Percentiles rank a stretch among this genome's conserved stretches.
These are phyloP conservation scores for Anthrax anthrax DNA, from an alignment of 2,888 invertebrate species.

Conservation along the genomic window DNA sequence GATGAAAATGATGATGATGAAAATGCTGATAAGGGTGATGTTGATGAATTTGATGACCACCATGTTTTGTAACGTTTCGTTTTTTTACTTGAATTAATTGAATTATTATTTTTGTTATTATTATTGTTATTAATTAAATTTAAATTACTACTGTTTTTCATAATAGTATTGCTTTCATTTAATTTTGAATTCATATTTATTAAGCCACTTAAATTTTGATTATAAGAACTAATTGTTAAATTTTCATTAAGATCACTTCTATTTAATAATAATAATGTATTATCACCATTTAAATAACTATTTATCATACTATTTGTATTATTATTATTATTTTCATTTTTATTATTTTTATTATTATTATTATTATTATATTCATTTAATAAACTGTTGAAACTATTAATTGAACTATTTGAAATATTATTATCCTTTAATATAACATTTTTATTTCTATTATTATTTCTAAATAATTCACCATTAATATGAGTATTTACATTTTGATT, in stretches of 20 bases:
- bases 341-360: slow-evolving; percentile 2
- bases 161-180: slow-evolving; percentile 12
- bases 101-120: slow-evolving; percentile 4
- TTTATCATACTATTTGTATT: slow-evolving; percentile 2
- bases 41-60: slow-evolving; percentile 11
- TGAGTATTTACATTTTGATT: not conserved
- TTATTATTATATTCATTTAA: too few relatives aligned
- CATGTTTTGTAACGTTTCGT: slow-evolving; percentile 14
- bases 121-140: slow-evolving; percentile 7
- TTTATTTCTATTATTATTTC: not conserved
- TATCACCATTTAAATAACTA: slow-evolving; percentile 3
- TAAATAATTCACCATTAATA: not conserved
- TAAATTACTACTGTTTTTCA: slow-evolving; percentile 8
- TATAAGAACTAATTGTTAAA: slow-evolving; percentile 16
- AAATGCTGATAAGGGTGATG: not conserved
- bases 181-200: slow-evolving; percentile 12
- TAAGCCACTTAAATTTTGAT: slow-evolving; percentile 24
- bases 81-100: slow-evolving; percentile 4
- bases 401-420: not conserved
- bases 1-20: not conserved
- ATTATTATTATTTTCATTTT: slow-evolving; percentile 1
- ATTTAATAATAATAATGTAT: not conserved
- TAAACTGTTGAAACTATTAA: not conserved
- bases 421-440: not conserved
- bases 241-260: slow-evolving; percentile 7